Base-by-base conservation (phyloP, 2,888 invertebrate species). In the Dyspetes luteomarginatus region DNA sequence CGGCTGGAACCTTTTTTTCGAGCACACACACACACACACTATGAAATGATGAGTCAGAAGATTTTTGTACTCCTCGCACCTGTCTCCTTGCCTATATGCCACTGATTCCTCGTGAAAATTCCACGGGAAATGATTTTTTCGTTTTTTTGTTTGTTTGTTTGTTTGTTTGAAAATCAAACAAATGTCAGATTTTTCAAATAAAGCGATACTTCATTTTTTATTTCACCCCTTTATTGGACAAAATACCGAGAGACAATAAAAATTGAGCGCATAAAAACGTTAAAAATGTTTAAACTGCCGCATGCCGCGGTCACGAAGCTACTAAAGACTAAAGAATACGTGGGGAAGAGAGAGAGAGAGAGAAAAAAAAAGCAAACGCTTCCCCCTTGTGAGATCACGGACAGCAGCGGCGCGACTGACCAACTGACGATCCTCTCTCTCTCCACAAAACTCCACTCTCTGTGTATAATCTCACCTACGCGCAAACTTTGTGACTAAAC, bases 41-140 rank as follows among this genome's bases (percentile, higher is more conserved):
- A 73, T 73, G 4, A 60, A 55, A 43, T 55, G 41, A 73, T 73
- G 73, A 73, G 36, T 73, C 62, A 64, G 73, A 9, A 43, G 17
- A n/a, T 73, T 73, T 48, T 15, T 48, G 15, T 5, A 7, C 55
- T 52, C 17, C 15, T 55, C 64, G 62, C 26, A 43, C 52, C 52
- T 73, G 41, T 56, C 41, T 12, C 41, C 26, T 62, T 22, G 22
- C 36, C n/a, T 5, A 48, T 52, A 22, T 36, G 36, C 12, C 12
- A 12, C n/a, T n/a, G 36, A 36, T 36, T 3, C 9, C 12, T 36
- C 9, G 36, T 3, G 36, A 36, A 2, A 12, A 36, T 36, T 12
- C 36, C 9, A 12, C 7, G 12, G 2, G 12, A 36, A 36, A 36
- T 36, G 36, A 1, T 2, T 36, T 36, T 36, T 3, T 36, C 3